phyloP scores from a whole-genome alignment of 2,888 invertebrate species.

The Craniophora ligustri region DNA sequence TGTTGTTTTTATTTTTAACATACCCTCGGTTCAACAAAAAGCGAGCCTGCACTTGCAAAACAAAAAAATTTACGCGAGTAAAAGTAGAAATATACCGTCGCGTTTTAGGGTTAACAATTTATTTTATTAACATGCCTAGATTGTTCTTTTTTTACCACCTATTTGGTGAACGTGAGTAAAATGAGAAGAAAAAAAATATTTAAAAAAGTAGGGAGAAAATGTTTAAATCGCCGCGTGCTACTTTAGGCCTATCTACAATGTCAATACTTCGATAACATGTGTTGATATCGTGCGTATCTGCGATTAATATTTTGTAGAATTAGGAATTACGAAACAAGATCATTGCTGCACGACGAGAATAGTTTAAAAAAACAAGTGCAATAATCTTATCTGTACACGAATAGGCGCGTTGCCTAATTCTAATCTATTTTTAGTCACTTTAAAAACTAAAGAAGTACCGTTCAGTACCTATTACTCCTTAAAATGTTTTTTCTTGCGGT shows the following conservation, averaged over 20 bases:
- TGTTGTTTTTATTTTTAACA: conserved; percentile 20
- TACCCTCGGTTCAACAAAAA: conserved; percentile 34
- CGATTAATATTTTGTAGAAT: conserved; percentile 41
- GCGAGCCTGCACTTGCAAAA: conserved; percentile 2
- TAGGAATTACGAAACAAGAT: conserved; percentile 46
- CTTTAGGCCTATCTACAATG: conserved; percentile 57
- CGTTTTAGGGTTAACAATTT: background rate
- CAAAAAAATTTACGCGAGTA: conserved; percentile 7
- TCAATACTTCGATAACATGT: conserved; percentile 44
- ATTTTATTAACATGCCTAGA: background rate
- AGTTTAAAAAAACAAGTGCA: background rate
- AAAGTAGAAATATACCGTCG: conserved; percentile 2
- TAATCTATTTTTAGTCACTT: background rate
- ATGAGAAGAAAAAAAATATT: conserved; percentile 2
- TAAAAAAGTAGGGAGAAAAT: conserved; percentile 3
- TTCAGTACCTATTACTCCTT: too few relatives aligned
- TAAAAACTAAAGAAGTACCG: background rate
- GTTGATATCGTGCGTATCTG: conserved; percentile 43
- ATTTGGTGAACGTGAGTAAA: too few relatives aligned
- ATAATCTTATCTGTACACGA: background rate
- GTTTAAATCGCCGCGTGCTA: conserved; percentile 37
- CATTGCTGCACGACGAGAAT: conserved; percentile 30
- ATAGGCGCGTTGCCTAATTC: background rate
- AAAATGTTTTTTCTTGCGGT: background rate
- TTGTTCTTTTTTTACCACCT: background rate